A percentile compares a stretch with the other conserved stretches of the same genome.
Evolutionary conservation across 2,797 vertebrate genomes (phyloP).

Genomic region (Crotalus adamanteus): DNA sequence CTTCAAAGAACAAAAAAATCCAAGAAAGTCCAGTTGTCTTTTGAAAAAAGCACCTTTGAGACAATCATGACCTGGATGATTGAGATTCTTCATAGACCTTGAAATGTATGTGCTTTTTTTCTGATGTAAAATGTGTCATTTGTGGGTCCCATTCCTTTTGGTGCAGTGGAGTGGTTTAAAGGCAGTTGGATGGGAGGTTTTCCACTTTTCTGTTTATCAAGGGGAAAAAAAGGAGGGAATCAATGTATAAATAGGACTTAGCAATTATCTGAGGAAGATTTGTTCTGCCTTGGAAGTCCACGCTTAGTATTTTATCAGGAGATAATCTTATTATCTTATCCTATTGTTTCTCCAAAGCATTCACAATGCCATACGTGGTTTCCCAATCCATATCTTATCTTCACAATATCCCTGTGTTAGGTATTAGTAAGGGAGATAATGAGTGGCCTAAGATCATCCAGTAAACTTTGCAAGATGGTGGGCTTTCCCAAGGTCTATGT

Average conservation of each 20-base stretch:
- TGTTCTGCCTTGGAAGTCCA: neutral
- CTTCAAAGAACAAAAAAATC: neutral
- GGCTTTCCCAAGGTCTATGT: neutral
- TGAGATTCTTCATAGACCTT: neutral
- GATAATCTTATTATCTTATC: neutral
- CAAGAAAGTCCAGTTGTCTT: neutral
- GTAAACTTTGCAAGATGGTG: neutral
- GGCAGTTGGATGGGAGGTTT: neutral
- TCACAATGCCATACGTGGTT: neutral
- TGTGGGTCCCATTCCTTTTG: neutral
- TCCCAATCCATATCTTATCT: neutral
- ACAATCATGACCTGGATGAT: neutral
- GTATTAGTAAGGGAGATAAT: neutral
- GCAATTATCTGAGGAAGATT: neutral
- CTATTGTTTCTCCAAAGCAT: neutral
- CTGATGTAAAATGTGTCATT: neutral
- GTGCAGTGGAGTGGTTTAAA: constrained; percentile 5
- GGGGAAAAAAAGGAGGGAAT: neutral
- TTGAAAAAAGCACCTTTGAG: neutral
- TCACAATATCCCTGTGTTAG: neutral
- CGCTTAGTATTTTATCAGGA: neutral
- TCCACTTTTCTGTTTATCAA: neutral
- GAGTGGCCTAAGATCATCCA: neutral
- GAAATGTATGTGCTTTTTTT: neutral
- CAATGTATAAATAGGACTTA: neutral